Percentiles rank a stretch among this genome's conserved stretches.
Conservation (phyloP, 2,113 vertebrate genomes). For the Chaetodon auriga region DNA sequence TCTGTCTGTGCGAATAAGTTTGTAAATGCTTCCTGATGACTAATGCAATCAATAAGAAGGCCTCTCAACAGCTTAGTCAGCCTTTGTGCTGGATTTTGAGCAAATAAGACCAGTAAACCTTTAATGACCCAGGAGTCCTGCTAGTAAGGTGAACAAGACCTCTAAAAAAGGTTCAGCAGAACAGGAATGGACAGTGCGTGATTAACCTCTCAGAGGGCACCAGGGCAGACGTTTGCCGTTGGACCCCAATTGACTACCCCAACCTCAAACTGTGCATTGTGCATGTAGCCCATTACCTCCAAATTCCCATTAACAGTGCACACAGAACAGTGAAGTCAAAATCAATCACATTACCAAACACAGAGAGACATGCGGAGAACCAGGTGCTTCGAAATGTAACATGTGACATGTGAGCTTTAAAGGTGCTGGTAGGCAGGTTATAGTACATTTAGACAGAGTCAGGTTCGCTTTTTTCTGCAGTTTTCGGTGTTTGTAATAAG, state of each 20-base stretch:
- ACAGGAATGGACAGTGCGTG: neutral
- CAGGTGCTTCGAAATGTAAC: too few species aligned
- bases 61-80: neutral
- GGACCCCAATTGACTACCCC: neutral
- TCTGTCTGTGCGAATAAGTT: conserved; percentile 7
- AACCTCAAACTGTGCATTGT: too few species aligned
- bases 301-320: neutral
- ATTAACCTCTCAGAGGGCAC: neutral
- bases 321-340: neutral
- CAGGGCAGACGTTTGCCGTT: neutral
- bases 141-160: neutral
- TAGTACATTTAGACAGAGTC: neutral
- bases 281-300: neutral
- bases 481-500: neutral
- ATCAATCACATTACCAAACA: too few species aligned
- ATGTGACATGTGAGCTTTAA: too few species aligned
- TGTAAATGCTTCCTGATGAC: conserved; percentile 21
- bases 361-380: too few species aligned
- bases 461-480: neutral
- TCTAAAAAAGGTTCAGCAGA: neutral
- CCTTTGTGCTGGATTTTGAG: neutral
- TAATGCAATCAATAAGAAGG: conserved; percentile 9
- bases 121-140: neutral
- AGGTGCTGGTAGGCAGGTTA: neutral
- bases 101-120: neutral